A percentile compares a stretch with the other conserved stretches of the same genome.
These are phyloP conservation scores for Volucella bombylans DNA, from an alignment of 2,888 invertebrate genomes.

Conservation along the genomic window DNA sequence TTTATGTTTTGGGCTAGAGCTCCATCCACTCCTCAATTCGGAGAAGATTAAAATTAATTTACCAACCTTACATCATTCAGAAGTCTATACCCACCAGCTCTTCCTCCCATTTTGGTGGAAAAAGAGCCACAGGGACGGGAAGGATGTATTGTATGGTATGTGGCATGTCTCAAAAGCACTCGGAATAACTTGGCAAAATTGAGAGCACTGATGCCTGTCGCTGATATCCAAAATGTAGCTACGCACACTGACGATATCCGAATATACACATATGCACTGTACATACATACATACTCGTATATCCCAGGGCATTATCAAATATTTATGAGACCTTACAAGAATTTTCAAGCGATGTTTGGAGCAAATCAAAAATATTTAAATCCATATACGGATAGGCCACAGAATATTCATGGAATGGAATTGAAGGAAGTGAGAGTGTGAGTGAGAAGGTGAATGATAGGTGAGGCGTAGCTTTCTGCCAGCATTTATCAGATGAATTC, in stretches of 20 bases:
- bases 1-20: background rate
- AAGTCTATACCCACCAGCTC: background rate
- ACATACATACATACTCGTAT: background rate
- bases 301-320: conserved; percentile 28
- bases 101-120: background rate
- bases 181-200: conserved; percentile 1
- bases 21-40: conserved; percentile 31
- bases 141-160: background rate
- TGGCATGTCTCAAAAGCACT: conserved; percentile 3
- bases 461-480: background rate
- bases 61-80: conserved; percentile 18
- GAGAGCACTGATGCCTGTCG: conserved; percentile 34
- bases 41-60: conserved; percentile 45
- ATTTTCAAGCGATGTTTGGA: background rate
- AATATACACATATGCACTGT: conserved; percentile 3
- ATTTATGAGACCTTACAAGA: conserved; percentile 34
- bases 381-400: background rate
- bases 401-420: background rate
- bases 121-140: background rate
- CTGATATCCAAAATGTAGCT: conserved; percentile 8
- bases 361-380: conserved; percentile 26
- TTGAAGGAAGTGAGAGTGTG: background rate
- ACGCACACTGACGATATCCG: no score
- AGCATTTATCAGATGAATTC: conserved; percentile 35
- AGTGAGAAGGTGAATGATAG: background rate